Base-by-base conservation (phyloP, 2,797 vertebrate genomes). In the Enteromius fasciolatus region DNA sequence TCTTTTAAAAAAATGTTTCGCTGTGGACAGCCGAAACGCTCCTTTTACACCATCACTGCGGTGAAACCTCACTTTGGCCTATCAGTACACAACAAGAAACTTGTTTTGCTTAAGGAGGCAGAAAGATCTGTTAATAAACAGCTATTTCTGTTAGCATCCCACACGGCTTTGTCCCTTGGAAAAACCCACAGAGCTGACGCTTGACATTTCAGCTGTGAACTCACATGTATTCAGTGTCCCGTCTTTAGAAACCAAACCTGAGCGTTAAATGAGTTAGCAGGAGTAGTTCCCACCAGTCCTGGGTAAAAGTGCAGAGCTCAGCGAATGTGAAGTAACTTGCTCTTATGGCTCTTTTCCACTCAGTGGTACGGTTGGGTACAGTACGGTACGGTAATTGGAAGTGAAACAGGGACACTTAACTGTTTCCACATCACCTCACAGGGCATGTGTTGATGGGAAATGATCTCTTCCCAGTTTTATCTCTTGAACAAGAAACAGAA, bases 281-380 rank as follows among this genome's bases (percentile, higher is more conserved):
- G 67, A 28, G 72, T 23, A 39, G 46, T 46, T 70, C 31, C 67
- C 48, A 46, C 23, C 54, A 70, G 66, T n/a, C 15, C 63, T 61
- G 12, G 33, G 5, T 15, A 50, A 72, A 75, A 86, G 54, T 88
- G 89, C 89, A 87, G 90, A 88, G 85, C 73, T 83, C 20, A 68
- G 86, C 81, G 66, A 90, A 91, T 74, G 83, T 52, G 14, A 83
- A 54, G 44, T 48, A 85, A 52, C 79, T 36, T 10, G 50, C 67
- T 33, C 64, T 85, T 87, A 4, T 41, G 41, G 41, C 41, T 41
- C 41, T 44, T 44, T 44, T 41, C 41, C 41, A 41, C 41, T 41
- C 1, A 41, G 41, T 10, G 10, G 10, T 44, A 44, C 41, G 10
- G 41, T 11, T 44, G 41, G 41, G 41, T 44, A 44, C 41, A 44